These are phyloP conservation scores for Dryomyza anilis DNA, from an alignment of 2,888 invertebrate species.

Conservation along the genomic window DNA sequence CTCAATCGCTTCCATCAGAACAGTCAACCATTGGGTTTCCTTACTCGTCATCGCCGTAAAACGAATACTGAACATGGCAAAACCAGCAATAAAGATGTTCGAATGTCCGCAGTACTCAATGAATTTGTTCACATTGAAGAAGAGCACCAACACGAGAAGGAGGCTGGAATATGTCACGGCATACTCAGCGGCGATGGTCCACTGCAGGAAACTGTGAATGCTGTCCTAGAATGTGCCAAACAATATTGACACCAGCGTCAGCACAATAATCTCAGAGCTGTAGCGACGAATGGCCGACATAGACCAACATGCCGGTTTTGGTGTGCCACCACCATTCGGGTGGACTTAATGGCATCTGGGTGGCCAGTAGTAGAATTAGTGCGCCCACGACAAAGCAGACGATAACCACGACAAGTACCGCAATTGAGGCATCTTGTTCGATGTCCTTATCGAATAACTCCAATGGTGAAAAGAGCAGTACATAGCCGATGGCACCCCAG, in stretches of 20 bases:
- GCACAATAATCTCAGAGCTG: slow-evolving; percentile 74
- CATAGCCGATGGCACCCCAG: slow-evolving; percentile 76
- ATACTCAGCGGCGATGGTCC: slow-evolving; percentile 63
- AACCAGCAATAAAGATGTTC: slow-evolving; percentile 81
- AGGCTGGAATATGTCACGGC: slow-evolving; percentile 47
- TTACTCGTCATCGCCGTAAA: slow-evolving; percentile 68
- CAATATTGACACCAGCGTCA: slow-evolving; percentile 71
- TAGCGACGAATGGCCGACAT: slow-evolving; percentile 79
- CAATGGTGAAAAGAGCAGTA: slow-evolving; percentile 70
- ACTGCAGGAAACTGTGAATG: slow-evolving; percentile 77
- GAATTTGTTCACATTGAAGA: slow-evolving; percentile 75
- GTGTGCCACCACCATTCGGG: slow-evolving; percentile 91
- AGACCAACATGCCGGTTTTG: slow-evolving; percentile 74
- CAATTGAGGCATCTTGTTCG: slow-evolving; percentile 43
- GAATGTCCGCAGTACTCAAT: slow-evolving; percentile 83
- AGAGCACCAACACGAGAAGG: slow-evolving; percentile 49
- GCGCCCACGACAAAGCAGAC: slow-evolving; percentile 69
- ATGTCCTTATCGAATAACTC: slow-evolving; percentile 55
- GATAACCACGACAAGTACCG: slow-evolving; percentile 52
- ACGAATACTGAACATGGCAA: slow-evolving; percentile 78
- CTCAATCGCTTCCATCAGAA: slow-evolving; percentile 74
- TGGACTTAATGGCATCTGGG: slow-evolving; percentile 76
- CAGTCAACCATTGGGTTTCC: slow-evolving; percentile 68
- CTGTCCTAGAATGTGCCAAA: slow-evolving; percentile 81
- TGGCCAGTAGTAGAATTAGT: slow-evolving; percentile 63